Percentiles rank a stretch among this genome's conserved stretches.
phyloP scores from a whole-genome alignment of 2,113 vertebrate species.

The Upupa epops region DNA sequence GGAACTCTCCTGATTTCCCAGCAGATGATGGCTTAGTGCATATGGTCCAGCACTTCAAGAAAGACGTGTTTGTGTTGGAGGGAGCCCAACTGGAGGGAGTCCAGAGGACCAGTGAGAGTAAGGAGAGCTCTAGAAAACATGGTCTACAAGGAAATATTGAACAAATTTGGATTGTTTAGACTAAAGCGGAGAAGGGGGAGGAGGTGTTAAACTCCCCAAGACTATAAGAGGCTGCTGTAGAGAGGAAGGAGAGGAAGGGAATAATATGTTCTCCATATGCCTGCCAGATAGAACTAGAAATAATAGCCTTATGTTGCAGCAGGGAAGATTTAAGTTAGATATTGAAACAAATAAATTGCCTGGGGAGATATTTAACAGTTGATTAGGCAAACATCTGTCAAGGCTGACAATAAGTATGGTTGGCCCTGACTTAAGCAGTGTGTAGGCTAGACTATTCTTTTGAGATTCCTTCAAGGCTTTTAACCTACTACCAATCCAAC shows the following conservation, averaged over 20 bases:
- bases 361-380: conserved; percentile 49
- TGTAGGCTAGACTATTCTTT: background rate
- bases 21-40: conserved; percentile 44
- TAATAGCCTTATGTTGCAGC: conserved; percentile 59
- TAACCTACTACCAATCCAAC: background rate
- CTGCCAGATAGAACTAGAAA: conserved; percentile 48
- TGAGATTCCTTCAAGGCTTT: conserved; percentile 16
- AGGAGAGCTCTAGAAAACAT: conserved; percentile 44
- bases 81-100: conserved; percentile 39
- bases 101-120: conserved; percentile 39
- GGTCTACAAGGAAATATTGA: conserved; percentile 36
- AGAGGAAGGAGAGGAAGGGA: conserved; percentile 24
- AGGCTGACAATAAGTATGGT: background rate
- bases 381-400: conserved; percentile 66
- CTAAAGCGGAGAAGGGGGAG: conserved; percentile 13
- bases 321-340: conserved; percentile 54
- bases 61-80: conserved; percentile 50
- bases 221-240: conserved; percentile 24
- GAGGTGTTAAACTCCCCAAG: conserved; percentile 35
- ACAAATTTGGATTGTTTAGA: conserved; percentile 44
- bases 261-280: conserved; percentile 66
- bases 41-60: conserved; percentile 46
- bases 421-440: background rate
- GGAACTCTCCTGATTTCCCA: conserved; percentile 31
- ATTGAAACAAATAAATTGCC: conserved; percentile 57